Percentiles rank a stretch among this genome's conserved stretches.
Conservation (phyloP, 2,797 vertebrate species). For the Phyllotis vaccarum region DNA sequence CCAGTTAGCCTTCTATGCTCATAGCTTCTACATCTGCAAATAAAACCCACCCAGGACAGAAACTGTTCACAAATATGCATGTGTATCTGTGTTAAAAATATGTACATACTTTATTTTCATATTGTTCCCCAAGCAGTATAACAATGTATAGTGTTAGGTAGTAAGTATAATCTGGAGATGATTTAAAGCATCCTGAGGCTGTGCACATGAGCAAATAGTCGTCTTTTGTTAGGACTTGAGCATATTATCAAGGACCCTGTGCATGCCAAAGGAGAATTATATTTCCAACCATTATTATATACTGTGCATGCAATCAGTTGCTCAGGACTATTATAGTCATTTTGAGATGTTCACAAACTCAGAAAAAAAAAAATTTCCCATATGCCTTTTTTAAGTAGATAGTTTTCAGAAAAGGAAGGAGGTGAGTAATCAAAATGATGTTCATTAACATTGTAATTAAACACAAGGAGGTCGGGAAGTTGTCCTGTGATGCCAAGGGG, state of each 20-base stretch:
- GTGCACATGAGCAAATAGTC: neutral
- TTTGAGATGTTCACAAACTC: neutral
- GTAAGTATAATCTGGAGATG: neutral
- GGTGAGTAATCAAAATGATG: neutral
- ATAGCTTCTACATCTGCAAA: neutral
- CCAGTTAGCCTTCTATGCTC: rapidly evolving
- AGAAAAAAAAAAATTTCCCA: neutral
- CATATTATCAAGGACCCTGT: neutral
- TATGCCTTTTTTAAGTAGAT: neutral
- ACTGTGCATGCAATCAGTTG: neutral
- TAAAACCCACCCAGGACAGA: neutral
- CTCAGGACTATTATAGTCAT: neutral
- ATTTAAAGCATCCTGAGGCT: neutral
- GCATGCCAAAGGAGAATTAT: neutral
- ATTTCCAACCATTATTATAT: neutral
- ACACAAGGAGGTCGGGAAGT: no score
- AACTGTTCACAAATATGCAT: neutral
- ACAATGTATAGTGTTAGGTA: neutral
- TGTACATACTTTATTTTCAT: neutral
- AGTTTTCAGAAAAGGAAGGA: neutral
- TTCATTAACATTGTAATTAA: neutral
- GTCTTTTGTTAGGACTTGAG: neutral
- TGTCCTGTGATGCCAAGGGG: no score
- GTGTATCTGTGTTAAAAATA: neutral
- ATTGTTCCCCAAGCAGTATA: neutral